Conservation (phyloP, 2,113 vertebrate genomes). For the Euleptes europaea region DNA sequence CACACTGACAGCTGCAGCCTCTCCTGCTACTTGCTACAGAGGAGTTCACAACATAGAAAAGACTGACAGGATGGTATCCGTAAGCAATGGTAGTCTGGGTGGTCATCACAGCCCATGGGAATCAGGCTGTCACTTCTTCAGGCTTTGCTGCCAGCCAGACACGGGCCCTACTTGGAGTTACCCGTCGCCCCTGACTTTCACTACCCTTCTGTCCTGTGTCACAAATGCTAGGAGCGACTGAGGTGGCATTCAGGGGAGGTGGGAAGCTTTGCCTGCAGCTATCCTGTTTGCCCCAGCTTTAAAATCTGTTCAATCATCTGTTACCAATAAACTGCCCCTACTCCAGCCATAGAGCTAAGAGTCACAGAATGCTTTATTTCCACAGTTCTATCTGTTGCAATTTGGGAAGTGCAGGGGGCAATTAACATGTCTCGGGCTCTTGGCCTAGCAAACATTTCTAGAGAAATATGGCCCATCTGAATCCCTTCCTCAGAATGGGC, state of each 20-base stretch:
- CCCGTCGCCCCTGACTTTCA: background rate
- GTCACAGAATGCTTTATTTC: background rate
- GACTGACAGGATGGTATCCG: background rate
- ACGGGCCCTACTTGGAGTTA: background rate
- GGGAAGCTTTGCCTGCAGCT: constrained; percentile 47
- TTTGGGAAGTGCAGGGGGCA: too few species aligned
- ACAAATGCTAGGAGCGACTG: background rate
- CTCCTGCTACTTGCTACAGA: constrained; percentile 1
- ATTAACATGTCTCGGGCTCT: background rate
- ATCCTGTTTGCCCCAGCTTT: constrained; percentile 46
- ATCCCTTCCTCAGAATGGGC: background rate
- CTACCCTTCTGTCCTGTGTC: fast-evolving
- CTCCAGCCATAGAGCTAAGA: constrained; percentile 33
- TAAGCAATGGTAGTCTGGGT: background rate
- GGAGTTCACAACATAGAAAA: background rate
- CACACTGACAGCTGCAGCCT: fast-evolving
- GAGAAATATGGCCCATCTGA: background rate
- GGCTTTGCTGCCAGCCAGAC: background rate
- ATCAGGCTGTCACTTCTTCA: background rate
- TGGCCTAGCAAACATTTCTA: background rate
- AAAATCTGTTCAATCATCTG: constrained; percentile 62
- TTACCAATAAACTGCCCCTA: constrained; percentile 61
- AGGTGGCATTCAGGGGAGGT: constrained; percentile 24
- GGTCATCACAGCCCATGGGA: fast-evolving
- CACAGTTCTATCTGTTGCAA: background rate